Percentiles rank a stretch among this genome's conserved stretches.
Evolutionary conservation across 2,888 invertebrate species (phyloP).

Genomic region (Chorisops tibialis): DNA sequence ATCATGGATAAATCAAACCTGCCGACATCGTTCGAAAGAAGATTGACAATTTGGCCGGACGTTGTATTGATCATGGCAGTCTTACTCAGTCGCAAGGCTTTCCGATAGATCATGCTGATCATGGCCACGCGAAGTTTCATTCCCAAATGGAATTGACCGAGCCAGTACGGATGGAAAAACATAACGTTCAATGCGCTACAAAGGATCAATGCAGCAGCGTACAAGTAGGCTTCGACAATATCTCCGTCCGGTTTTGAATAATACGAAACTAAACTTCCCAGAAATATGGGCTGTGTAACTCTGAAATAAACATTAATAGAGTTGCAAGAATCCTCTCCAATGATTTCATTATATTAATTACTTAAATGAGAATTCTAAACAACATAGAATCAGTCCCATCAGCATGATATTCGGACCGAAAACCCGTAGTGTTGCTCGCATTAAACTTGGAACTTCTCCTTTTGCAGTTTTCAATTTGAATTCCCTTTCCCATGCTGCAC

Average conservation of each 20-base stretch:
- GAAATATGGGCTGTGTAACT: slow-evolving; percentile 62
- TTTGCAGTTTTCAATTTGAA: slow-evolving; percentile 46
- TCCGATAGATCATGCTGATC: slow-evolving; percentile 68
- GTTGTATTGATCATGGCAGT: slow-evolving; percentile 74
- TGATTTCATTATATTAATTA: slow-evolving; percentile 36
- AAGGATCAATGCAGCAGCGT: slow-evolving; percentile 68
- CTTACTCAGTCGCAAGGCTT: slow-evolving; percentile 64
- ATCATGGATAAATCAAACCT: slow-evolving; percentile 63
- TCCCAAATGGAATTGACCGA: slow-evolving; percentile 65
- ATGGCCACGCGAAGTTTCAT: slow-evolving; percentile 67
- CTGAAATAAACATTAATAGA: slow-evolving; percentile 47
- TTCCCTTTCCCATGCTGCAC: slow-evolving; percentile 60
- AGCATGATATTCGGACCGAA: slow-evolving; percentile 60
- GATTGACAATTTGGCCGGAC: slow-evolving; percentile 74
- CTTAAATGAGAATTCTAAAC: slow-evolving; percentile 62
- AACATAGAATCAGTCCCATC: slow-evolving; percentile 58
- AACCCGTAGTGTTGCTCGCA: slow-evolving; percentile 57
- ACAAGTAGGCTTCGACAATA: slow-evolving; percentile 64
- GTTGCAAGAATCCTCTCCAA: neutral
- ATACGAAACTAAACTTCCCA: slow-evolving; percentile 62
- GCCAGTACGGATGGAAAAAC: slow-evolving; percentile 85
- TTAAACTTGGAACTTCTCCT: slow-evolving; percentile 55
- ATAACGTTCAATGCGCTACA: slow-evolving; percentile 73
- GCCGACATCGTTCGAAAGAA: slow-evolving; percentile 93
- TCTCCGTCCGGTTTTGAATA: slow-evolving; percentile 47